Percentiles rank a stretch among this genome's conserved stretches.
phyloP scores from a whole-genome alignment of 2,888 invertebrate genomes.

The Iphiclides podalirius region DNA sequence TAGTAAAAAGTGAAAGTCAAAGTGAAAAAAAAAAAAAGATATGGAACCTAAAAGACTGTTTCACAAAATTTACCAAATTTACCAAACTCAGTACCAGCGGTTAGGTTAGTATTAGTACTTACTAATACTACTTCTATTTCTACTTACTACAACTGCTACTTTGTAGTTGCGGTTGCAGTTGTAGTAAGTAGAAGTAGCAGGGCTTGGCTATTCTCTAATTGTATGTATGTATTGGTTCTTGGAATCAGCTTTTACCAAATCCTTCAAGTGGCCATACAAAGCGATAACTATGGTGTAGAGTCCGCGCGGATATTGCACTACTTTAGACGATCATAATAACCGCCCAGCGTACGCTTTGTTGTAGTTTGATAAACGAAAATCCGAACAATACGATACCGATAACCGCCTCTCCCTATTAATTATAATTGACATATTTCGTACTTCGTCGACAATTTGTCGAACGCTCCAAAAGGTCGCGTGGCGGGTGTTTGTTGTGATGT shows the following conservation, averaged over 20 bases:
- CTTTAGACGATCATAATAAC: slow-evolving; percentile 28
- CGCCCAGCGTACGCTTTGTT: slow-evolving; percentile 37
- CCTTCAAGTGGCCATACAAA: background rate
- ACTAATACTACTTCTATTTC: too few species aligned
- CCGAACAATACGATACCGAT: slow-evolving; percentile 59
- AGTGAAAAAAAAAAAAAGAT: too few species aligned
- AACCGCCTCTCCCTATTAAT: slow-evolving; percentile 69
- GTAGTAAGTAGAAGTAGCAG: too few species aligned
- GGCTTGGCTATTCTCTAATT: too few species aligned
- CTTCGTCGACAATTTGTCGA: slow-evolving; percentile 65
- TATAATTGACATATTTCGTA: slow-evolving; percentile 78
- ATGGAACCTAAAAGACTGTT: too few species aligned
- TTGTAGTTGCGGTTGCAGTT: too few species aligned
- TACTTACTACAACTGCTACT: too few species aligned
- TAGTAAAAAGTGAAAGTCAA: too few species aligned
- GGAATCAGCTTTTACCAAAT: slow-evolving; percentile 7
- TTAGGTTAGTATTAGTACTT: too few species aligned
- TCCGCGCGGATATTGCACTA: background rate
- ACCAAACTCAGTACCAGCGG: too few species aligned
- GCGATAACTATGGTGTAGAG: background rate
- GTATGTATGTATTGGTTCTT: too few species aligned
- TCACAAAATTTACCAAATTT: too few species aligned
- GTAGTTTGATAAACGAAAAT: slow-evolving; percentile 38
- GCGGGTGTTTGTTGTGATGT: slow-evolving; percentile 74
- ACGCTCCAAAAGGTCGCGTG: slow-evolving; percentile 60